These are phyloP conservation scores for Belonocnema kinseyi DNA, from an alignment of 1,140 invertebrate species.

Conservation along the genomic window DNA sequence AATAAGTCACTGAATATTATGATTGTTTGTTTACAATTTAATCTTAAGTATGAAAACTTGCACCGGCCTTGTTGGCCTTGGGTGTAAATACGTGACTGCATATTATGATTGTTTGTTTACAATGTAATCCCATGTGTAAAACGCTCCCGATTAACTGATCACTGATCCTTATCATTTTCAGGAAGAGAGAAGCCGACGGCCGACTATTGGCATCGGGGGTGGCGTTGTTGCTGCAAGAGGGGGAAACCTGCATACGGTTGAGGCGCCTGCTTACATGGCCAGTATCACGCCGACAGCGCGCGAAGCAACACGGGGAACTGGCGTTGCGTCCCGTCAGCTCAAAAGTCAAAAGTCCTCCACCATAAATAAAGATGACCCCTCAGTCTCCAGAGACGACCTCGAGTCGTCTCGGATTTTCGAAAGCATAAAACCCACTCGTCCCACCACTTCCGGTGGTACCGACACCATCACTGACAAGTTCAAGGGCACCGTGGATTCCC, in stretches of 20 bases:
- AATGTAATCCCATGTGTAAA: background rate
- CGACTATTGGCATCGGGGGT: conserved; percentile 49
- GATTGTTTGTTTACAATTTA: too few relatives aligned
- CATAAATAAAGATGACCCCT: background rate
- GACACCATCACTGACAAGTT: conserved; percentile 23
- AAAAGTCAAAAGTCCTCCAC: conserved; percentile 37
- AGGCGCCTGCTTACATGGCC: conserved; percentile 69
- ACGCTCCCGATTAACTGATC: background rate
- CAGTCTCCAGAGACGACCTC: background rate
- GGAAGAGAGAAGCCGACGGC: conserved; percentile 62
- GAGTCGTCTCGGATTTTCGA: conserved; percentile 32
- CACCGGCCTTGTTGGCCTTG: too few relatives aligned
- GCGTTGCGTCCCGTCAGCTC: conserved; percentile 36
- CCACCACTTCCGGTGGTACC: conserved; percentile 16
- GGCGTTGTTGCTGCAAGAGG: conserved; percentile 48
- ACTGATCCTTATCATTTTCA: conserved; percentile 65
- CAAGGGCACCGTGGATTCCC: conserved; percentile 62
- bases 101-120: background rate
- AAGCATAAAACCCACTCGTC: conserved; percentile 7
- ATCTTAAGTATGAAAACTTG: too few relatives aligned
- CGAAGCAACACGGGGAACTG: conserved; percentile 64
- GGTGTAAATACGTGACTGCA: too few relatives aligned
- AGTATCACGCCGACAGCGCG: conserved; percentile 73
- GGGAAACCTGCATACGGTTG: conserved; percentile 62
- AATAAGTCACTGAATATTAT: too few relatives aligned